A percentile compares a stretch with the other conserved stretches of the same genome.
phyloP scores from a whole-genome alignment of 1,140 invertebrate genomes.

The Himalopsyche phryganea region DNA sequence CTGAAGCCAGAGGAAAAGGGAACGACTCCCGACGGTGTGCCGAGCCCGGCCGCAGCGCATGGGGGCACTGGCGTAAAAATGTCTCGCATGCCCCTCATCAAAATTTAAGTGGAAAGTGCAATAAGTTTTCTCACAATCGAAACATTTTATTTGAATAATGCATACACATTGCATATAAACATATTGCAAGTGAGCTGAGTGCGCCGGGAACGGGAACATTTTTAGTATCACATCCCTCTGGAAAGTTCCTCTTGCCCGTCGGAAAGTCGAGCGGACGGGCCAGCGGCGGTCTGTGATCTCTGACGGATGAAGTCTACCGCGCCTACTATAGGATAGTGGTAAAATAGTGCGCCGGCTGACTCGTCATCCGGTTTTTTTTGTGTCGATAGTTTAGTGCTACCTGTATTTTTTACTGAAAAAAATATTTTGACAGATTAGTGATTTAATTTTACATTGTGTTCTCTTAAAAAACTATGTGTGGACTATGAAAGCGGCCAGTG shows the following conservation, averaged over 20 bases:
- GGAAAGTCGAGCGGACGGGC: slow-evolving; percentile 2
- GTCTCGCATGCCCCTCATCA: no score
- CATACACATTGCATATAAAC: no score
- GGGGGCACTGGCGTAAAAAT: no score
- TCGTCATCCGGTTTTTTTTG: slow-evolving; percentile 3
- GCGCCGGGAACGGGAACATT: no score
- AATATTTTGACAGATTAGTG: slow-evolving; percentile 27
- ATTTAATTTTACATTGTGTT: slow-evolving; percentile 28
- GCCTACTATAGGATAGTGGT: no score
- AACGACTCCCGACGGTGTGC: no score
- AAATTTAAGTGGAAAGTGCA: no score
- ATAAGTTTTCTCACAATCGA: no score
- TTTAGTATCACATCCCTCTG: no score
- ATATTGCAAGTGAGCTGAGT: not conserved
- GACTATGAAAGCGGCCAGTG: slow-evolving; percentile 23
- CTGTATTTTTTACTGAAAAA: slow-evolving; percentile 21
- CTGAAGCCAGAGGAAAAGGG: no score
- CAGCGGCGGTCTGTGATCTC: slow-evolving; percentile 25
- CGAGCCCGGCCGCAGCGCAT: no score
- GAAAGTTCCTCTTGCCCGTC: not conserved
- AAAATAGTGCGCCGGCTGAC: no score
- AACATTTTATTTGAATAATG: not conserved
- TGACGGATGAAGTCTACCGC: slow-evolving; percentile 1
- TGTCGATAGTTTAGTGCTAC: slow-evolving; percentile 12
- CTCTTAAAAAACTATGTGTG: slow-evolving; percentile 22